Conservation (phyloP, 2,797 vertebrate genomes). For the Parotocinclus haroldoi region DNA sequence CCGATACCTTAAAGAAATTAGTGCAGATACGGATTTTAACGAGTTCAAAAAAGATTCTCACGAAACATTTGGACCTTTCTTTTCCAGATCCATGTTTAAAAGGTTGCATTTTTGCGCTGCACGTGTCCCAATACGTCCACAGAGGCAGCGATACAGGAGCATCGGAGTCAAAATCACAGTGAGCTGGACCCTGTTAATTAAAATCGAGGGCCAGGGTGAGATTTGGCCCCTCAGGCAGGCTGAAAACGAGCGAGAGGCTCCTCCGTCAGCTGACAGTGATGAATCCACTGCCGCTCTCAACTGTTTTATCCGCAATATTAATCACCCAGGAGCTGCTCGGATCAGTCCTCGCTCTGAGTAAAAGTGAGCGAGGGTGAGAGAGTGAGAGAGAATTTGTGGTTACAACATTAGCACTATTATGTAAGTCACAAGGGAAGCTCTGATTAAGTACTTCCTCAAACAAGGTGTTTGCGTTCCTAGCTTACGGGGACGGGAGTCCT, state of each 20-base stretch:
- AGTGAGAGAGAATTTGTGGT: not conserved
- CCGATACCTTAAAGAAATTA: no score
- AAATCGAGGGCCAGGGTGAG: not conserved
- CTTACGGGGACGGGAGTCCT: slow-evolving; percentile 7
- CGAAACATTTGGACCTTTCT: no score
- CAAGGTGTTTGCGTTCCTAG: slow-evolving; percentile 10
- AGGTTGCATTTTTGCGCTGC: no score
- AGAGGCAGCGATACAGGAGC: slow-evolving; percentile 15
- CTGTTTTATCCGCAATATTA: slow-evolving; percentile 64
- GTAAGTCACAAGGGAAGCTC: slow-evolving; percentile 19
- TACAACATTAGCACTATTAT: slow-evolving; percentile 15
- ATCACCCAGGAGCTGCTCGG: slow-evolving; percentile 51
- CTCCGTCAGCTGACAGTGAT: slow-evolving; percentile 65
- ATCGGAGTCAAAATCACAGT: slow-evolving; percentile 34
- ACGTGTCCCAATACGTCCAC: not conserved
- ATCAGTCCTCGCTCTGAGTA: slow-evolving; percentile 40
- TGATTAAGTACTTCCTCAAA: slow-evolving; percentile 33
- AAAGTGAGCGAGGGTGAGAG: not conserved
- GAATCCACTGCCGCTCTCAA: slow-evolving; percentile 64
- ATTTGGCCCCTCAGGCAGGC: slow-evolving; percentile 12
- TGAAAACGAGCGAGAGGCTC: not conserved
- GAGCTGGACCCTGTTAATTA: slow-evolving; percentile 49
- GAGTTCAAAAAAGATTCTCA: no score
- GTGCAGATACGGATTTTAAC: no score
- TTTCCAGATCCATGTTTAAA: no score